phyloP scores from a whole-genome alignment of 2,888 invertebrate genomes.

The Drosophila subsilvestris region DNA sequence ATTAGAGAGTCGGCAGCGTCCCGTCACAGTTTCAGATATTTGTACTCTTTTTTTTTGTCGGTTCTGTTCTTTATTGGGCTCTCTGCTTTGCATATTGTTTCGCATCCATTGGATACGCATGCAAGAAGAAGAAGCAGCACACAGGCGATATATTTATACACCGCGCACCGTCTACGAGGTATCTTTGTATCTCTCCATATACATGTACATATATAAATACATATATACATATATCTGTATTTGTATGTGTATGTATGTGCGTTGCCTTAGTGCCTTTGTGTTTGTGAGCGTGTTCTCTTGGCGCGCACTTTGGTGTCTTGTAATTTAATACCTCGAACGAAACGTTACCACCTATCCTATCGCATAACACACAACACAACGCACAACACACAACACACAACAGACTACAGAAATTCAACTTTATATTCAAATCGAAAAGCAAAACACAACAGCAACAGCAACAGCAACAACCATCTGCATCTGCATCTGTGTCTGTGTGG shows the following conservation, averaged over 20 bases:
- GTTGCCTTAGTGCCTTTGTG: conserved; percentile 23
- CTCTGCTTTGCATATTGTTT: conserved; percentile 71
- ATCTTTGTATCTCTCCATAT: not conserved
- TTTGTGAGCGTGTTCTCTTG: conserved; percentile 68
- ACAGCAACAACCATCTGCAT: conserved; percentile 8
- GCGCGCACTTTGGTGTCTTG: conserved; percentile 81
- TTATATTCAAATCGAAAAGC: conserved; percentile 39
- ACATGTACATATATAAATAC: not conserved
- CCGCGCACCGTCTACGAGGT: conserved; percentile 39
- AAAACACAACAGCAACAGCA: conserved; percentile 6
- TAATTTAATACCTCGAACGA: conserved; percentile 81
- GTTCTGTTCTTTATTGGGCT: conserved; percentile 31
- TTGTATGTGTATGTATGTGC: conserved; percentile 21
- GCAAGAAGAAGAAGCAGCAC: conserved; percentile 53
- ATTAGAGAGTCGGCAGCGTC: conserved; percentile 40
- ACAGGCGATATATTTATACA: conserved; percentile 71
- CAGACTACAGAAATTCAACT: conserved; percentile 50
- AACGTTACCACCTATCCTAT: conserved; percentile 81
- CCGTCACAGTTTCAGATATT: conserved; percentile 36
- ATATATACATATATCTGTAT: conserved; percentile 6
- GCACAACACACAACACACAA: no score
- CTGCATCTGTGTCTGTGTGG: conserved; percentile 29
- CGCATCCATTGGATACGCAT: conserved; percentile 78
- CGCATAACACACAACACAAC: conserved; percentile 64
- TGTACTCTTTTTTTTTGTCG: conserved; percentile 20